A percentile compares a stretch with the other conserved stretches of the same genome.
These are phyloP conservation scores for Scaptodrosophila latifasciaeformis DNA, from an alignment of 2,888 invertebrate genomes.

Conservation along the genomic window DNA sequence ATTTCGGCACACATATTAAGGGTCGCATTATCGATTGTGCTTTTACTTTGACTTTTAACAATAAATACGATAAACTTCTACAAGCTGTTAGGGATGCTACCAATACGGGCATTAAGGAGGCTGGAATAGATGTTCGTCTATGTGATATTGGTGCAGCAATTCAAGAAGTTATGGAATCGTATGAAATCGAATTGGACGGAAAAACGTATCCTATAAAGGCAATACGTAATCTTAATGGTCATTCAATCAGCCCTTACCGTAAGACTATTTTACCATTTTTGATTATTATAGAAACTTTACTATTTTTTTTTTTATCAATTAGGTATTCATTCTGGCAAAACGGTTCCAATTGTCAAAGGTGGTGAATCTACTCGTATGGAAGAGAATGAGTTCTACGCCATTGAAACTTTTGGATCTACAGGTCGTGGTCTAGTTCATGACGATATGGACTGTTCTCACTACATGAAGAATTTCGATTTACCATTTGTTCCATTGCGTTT, in stretches of 20 bases:
- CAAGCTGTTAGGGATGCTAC: conserved; percentile 98
- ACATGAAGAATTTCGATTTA: conserved; percentile 99
- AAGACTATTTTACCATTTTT: conserved; percentile 70
- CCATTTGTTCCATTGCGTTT: conserved; percentile 93
- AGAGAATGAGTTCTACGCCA: conserved; percentile 99
- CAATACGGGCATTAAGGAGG: conserved; percentile 96
- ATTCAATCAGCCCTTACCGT: conserved; percentile 99
- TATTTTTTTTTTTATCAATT: no score
- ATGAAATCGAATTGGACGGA: conserved; percentile 97
- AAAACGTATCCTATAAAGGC: conserved; percentile 97
- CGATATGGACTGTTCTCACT: conserved; percentile 99
- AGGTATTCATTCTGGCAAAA: conserved; percentile 97
- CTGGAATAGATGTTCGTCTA: conserved; percentile 97
- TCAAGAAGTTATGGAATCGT: conserved; percentile 99
- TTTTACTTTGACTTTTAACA: conserved; percentile 97
- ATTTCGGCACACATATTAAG: conserved; percentile 98
- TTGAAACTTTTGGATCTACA: conserved; percentile 99
- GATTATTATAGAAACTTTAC: no score
- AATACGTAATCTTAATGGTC: conserved; percentile 98
- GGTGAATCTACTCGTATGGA: conserved; percentile 99
- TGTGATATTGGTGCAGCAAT: conserved; percentile 98
- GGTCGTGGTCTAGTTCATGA: conserved; percentile 96
- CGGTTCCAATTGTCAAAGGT: conserved; percentile 99
- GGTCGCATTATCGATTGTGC: conserved; percentile 99
- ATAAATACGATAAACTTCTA: conserved; percentile 94